Evolutionary conservation across 2,797 vertebrate species (phyloP), one percentile per base, ranked within the genome.

Genomic region (Ctenopoma kingsleyae): DNA sequence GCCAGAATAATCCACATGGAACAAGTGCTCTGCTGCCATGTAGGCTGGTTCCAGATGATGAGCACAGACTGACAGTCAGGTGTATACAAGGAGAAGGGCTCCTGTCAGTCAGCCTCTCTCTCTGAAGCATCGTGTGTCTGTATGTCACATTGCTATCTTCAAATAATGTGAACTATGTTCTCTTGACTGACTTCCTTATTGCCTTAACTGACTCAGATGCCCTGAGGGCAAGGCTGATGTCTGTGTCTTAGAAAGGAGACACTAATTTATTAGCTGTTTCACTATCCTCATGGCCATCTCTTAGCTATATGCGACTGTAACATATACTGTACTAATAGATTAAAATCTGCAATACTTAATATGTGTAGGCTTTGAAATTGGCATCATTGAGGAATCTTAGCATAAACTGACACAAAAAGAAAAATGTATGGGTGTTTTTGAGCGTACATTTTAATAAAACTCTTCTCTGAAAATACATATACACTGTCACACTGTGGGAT

Each of bases 61-160:
- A 82, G 55, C 76, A 36, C 48, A 52, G 78, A 87, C 72, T 85
- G 91, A 86, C 86, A 85, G 77, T 51, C 40, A 16, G 74, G 16
- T 70, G 20, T 55, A 81, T 53, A 65, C 0, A 20, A 76, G 66
- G 25, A 78, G 83, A 85, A 58, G 43, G 69, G 53, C 65, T 74
- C 55, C 71, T 83, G 85, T 87, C 88, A 85, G 63, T 85, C 81
- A 78, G 61, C 50, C 36, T 40, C 44, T n/a, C 52, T 69, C 78
- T 78, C 70, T 16, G 49, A 78, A 78, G 57, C 83, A 69, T 81
- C 79, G 73, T 80, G 83, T 73, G 83, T 83, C 83, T 82, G 50
- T n/a, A 43, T 89, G 88, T 91, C 86, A 89, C 85, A 83, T 80
- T 56, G 56, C 64, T 66, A 71, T 84, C 74, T 60, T 52, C 2